Conservation (phyloP, 1,140 invertebrate species). For the Zaprionus ghesquierei region DNA sequence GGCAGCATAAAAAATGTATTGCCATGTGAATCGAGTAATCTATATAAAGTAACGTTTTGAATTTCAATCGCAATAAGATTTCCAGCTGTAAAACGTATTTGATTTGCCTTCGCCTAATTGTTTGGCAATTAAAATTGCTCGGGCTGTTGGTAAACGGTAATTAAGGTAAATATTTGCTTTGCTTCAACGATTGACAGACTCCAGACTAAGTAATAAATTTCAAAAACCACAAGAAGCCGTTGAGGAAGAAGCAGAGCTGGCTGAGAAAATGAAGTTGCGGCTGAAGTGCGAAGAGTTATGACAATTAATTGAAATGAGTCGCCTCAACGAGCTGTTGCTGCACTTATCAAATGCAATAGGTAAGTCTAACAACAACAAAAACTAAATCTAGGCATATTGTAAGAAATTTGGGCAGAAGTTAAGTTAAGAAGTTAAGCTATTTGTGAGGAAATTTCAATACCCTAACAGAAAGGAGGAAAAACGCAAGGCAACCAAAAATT, state of each 20-base stretch:
- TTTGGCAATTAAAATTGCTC: constrained; percentile 8
- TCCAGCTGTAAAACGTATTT: neutral
- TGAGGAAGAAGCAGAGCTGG: neutral
- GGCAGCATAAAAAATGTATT: neutral
- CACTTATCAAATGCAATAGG: neutral
- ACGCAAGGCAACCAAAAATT: no score
- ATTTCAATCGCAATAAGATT: neutral
- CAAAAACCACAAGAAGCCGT: neutral
- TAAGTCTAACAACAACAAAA: neutral
- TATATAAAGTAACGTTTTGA: neutral
- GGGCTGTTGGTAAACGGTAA: neutral
- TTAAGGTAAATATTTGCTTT: constrained; percentile 3
- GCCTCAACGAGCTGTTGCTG: neutral
- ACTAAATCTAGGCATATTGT: neutral
- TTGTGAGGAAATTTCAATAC: neutral
- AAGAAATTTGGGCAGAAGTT: neutral
- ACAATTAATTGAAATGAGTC: neutral
- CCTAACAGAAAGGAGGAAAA: neutral
- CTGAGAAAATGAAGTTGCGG: neutral
- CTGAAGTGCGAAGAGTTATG: neutral
- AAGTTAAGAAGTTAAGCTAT: neutral
- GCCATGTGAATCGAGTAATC: neutral
- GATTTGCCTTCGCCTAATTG: constrained; percentile 13
- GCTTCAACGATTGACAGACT: neutral
- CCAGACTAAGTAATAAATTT: neutral